Conservation (phyloP, 2,113 vertebrate species). For the Marmota monax region DNA sequence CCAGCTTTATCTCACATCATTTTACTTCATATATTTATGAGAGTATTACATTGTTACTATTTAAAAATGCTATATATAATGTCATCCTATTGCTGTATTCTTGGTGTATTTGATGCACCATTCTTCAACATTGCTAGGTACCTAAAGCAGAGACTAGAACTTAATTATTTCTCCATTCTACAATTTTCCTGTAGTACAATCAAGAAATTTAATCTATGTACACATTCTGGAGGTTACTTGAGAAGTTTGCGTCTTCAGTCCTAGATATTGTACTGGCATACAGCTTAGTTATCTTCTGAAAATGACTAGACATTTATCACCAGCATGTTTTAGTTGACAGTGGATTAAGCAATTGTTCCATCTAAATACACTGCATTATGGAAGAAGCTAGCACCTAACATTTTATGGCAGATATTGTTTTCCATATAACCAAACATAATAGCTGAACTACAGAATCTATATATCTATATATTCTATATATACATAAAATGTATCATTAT, state of each 20-base stretch:
- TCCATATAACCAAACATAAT: constrained; percentile 30
- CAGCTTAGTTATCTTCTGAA: constrained; percentile 64
- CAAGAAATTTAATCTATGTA: background rate
- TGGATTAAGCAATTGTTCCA: constrained; percentile 67
- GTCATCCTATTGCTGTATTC: background rate
- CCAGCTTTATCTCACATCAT: background rate
- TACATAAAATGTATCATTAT: background rate
- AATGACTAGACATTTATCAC: constrained; percentile 15
- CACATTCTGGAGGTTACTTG: background rate
- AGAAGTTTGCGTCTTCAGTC: background rate
- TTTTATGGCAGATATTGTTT: background rate
- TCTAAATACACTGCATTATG: constrained; percentile 11
- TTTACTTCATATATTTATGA: background rate
- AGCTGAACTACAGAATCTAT: constrained; percentile 16
- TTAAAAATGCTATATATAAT: background rate
- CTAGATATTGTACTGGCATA: constrained; percentile 6
- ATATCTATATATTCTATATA: no score
- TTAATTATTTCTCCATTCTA: background rate
- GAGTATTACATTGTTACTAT: background rate
- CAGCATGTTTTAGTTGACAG: background rate
- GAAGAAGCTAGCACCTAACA: constrained; percentile 12
- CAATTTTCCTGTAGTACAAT: background rate
- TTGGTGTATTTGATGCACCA: background rate
- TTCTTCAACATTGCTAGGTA: background rate
- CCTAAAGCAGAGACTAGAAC: background rate